These are phyloP conservation scores for Phrynosoma platyrhinos DNA, from an alignment of 2,113 vertebrate species.

Conservation along the genomic window DNA sequence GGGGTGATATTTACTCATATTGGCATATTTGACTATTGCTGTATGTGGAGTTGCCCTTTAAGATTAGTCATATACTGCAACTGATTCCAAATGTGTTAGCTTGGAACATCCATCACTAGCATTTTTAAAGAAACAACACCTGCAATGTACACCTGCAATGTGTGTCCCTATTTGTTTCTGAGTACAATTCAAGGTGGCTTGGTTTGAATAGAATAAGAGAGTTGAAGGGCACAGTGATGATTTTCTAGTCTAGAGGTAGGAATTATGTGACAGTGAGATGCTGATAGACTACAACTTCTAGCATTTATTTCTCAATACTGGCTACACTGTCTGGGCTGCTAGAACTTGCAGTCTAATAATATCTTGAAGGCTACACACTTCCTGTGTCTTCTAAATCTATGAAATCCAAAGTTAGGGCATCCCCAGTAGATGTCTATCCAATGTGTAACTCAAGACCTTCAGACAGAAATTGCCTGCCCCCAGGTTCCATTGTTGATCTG, in stretches of 20 bases:
- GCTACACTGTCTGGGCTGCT: not conserved
- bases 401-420: not conserved
- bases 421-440: not conserved
- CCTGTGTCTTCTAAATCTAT: not conserved
- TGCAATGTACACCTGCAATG: not conserved
- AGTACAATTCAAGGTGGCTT: not conserved
- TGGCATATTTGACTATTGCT: not conserved
- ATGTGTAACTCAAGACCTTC: not conserved
- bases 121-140: not conserved
- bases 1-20: not conserved
- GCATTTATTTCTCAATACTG: no score
- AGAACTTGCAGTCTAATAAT: not conserved
- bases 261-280: no score
- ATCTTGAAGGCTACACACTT: not conserved
- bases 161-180: not conserved
- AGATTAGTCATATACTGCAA: not conserved
- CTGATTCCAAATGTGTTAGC: not conserved
- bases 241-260: no score
- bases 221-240: not conserved
- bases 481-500: no score
- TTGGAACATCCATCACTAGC: not conserved
- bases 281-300: no score
- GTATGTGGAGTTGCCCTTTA: not conserved
- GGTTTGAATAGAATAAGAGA: not conserved
- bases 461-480: no score